A percentile compares a stretch with the other conserved stretches of the same genome.
These are phyloP conservation scores for Penaeus vannamei DNA, from an alignment of 1,140 invertebrate genomes.

Conservation along the genomic window DNA sequence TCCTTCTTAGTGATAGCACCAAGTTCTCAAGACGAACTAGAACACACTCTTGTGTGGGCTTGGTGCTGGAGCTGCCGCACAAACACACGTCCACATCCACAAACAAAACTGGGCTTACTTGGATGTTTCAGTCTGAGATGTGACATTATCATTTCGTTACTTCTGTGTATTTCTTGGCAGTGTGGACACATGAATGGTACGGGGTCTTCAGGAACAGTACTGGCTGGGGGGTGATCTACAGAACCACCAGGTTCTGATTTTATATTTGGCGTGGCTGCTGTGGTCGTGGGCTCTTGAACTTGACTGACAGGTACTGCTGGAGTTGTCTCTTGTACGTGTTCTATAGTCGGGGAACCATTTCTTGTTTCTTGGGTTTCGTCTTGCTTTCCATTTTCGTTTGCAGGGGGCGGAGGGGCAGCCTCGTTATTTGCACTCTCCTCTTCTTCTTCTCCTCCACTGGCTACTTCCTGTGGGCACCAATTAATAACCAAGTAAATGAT, in stretches of 20 bases:
- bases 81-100: conserved; percentile 54
- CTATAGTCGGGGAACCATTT: no score
- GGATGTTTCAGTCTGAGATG: conserved; percentile 58
- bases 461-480: conserved; percentile 36
- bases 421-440: conserved; percentile 17
- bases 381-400: not conserved
- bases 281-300: not conserved
- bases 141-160: conserved; percentile 26
- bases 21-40: conserved; percentile 24
- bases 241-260: conserved; percentile 45
- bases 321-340: no score
- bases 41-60: conserved; percentile 49
- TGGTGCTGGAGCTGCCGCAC: conserved; percentile 45
- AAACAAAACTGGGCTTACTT: conserved; percentile 53
- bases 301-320: no score
- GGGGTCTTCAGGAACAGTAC: conserved; percentile 24
- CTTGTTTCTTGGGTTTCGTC: not conserved
- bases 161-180: conserved; percentile 47
- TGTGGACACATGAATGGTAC: conserved; percentile 51
- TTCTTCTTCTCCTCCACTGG: conserved; percentile 52
- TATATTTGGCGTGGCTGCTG: not conserved
- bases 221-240: not conserved
- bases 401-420: not conserved
- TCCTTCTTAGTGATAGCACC: not conserved
- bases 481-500: no score